phyloP scores from a whole-genome alignment of 2,113 vertebrate genomes.

The Gasterosteus aculeatus region DNA sequence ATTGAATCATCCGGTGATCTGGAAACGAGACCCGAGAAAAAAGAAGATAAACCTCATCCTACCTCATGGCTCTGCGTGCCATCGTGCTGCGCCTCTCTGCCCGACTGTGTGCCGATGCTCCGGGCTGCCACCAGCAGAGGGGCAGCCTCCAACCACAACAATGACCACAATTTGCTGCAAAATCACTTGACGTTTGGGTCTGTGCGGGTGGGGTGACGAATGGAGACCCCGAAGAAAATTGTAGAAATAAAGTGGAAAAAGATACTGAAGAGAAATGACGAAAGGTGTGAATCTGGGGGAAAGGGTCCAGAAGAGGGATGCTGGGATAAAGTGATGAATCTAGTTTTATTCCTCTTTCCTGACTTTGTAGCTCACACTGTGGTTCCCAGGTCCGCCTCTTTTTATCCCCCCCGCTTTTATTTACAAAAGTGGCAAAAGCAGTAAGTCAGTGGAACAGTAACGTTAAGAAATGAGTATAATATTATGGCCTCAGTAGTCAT shows the following conservation, averaged over 20 bases:
- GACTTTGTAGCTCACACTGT: conserved; percentile 16
- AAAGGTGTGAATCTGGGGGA: not conserved
- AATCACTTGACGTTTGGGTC: conserved; percentile 47
- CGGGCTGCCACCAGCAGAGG: conserved; percentile 25
- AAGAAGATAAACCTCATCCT: conserved; percentile 21
- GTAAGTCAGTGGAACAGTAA: not conserved
- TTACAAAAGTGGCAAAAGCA: not conserved
- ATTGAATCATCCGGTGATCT: not conserved
- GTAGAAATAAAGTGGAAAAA: not conserved
- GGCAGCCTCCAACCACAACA: conserved; percentile 42
- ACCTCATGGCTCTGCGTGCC: conserved; percentile 58
- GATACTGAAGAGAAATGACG: conserved; percentile 1
- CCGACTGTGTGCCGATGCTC: conserved; percentile 50
- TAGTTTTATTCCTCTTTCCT: not conserved
- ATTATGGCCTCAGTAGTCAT: not conserved
- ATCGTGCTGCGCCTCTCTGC: conserved; percentile 27
- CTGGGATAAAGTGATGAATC: conserved; percentile 32
- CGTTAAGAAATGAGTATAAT: not conserved
- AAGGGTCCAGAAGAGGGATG: conserved; percentile 4
- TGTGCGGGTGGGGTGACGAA: conserved; percentile 5
- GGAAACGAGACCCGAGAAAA: not conserved
- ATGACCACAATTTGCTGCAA: conserved; percentile 43
- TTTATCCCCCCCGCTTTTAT: not conserved
- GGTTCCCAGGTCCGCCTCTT: conserved; percentile 15
- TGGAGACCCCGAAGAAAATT: not conserved